Conservation (phyloP, 2,797 vertebrate species). For the Typhlichthys subterraneus region DNA sequence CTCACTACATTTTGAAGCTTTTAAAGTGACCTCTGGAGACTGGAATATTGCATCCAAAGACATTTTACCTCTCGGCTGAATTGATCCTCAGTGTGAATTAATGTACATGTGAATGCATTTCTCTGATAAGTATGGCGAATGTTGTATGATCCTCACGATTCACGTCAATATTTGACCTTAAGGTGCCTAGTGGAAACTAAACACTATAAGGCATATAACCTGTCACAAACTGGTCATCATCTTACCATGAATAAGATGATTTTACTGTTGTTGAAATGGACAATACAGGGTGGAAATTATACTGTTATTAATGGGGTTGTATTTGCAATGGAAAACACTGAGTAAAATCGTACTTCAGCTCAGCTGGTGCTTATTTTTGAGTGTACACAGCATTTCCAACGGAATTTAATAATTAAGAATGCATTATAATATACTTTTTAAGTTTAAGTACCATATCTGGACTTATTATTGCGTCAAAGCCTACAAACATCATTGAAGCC, state of each 20-base stretch:
- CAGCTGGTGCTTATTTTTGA: conserved; percentile 12
- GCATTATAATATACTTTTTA: no score
- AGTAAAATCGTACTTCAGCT: conserved; percentile 80
- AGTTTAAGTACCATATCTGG: neutral
- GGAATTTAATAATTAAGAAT: neutral
- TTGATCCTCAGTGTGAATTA: conserved; percentile 24
- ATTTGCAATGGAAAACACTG: conserved; percentile 89
- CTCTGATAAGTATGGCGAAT: conserved; percentile 37
- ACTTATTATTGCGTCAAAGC: neutral
- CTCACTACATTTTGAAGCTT: conserved; percentile 24
- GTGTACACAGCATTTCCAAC: neutral
- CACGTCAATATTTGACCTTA: conserved; percentile 30
- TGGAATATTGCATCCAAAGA: conserved; percentile 17
- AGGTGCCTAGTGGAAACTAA: conserved; percentile 31
- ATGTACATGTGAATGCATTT: conserved; percentile 52
- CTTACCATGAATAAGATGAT: conserved; percentile 68
- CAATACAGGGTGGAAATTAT: conserved; percentile 78
- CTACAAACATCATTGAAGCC: conserved; percentile 7
- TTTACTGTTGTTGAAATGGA: conserved; percentile 36
- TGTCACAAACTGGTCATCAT: conserved; percentile 38
- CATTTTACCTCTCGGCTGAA: conserved; percentile 18
- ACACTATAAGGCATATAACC: conserved; percentile 20
- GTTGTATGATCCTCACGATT: conserved; percentile 40
- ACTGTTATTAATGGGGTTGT: conserved; percentile 84
- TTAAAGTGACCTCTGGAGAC: conserved; percentile 40